Evolutionary conservation across 2,888 invertebrate species (phyloP).

Genomic region (Tenodera sinensis): DNA sequence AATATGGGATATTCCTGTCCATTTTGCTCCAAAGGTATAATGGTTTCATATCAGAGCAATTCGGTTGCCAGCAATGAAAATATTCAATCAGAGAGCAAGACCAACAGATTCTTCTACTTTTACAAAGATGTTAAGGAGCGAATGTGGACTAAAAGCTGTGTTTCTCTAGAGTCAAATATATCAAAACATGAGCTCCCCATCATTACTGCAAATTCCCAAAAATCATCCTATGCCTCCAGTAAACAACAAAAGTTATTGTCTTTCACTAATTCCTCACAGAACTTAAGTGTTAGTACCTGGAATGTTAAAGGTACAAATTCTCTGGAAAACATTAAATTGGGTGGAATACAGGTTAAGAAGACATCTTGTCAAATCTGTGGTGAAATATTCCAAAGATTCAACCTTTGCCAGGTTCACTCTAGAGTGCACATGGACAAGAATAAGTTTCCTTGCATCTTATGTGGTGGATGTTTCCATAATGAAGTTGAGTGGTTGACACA

Average conservation of each 20-base stretch:
- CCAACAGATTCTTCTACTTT: neutral
- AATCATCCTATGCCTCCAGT: neutral
- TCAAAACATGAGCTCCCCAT: neutral
- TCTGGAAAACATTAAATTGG: neutral
- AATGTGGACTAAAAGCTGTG: neutral
- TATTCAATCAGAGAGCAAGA: neutral
- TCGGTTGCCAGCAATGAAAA: neutral
- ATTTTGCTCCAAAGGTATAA: neutral
- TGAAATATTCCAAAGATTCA: neutral
- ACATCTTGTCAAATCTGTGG: neutral
- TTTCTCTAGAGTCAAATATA: neutral
- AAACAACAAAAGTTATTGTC: neutral
- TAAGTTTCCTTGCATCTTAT: neutral
- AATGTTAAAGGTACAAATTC: neutral
- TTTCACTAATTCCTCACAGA: neutral
- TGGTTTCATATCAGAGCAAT: neutral
- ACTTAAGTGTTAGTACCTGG: neutral
- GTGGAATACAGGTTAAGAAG: neutral
- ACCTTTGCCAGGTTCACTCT: neutral
- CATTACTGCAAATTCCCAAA: neutral
- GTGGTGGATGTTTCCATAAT: neutral
- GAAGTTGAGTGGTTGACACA: neutral
- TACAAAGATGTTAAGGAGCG: neutral
- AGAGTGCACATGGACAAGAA: neutral
- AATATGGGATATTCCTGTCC: neutral